Base-by-base conservation (phyloP, 2,888 invertebrate genomes). In the Eudemis profundana region DNA sequence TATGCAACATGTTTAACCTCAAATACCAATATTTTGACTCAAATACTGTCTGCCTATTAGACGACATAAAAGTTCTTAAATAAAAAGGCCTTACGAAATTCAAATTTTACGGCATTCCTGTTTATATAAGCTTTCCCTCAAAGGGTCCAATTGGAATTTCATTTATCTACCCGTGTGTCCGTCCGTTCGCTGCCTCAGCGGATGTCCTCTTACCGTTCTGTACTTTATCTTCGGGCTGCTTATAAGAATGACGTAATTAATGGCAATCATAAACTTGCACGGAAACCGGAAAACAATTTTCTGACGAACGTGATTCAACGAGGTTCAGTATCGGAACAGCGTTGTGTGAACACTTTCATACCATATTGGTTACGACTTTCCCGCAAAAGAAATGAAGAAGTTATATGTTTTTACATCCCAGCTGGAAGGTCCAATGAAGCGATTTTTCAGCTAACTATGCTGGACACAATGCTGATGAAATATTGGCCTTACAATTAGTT, bases 91-190 rank as follows among this genome's bases (percentile, higher is more conserved):
- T 29, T 40, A n/a, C 12, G 56, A 40, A 49, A 42, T 44, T 23
- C 23, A 56, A 36, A 19, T 27, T 36, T 64, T 19, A 29, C 21
- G 27, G 46, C 40, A 62, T 54, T 59, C 50, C 14, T 60, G 46
- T 65, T 64, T 60, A 60, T 36, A 59, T 29, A 60, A 51, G 51
- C 44, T 29, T 23, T 4, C 33, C 23, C 27, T 38, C 51, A 38
- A 44, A 59, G 51, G 59, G 59, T 64, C 38, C 27, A 21, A 65
- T 53, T 8, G 51, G 59, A 65, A 59, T 51, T 51, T 53, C 27
- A 60, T 60, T 65, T 47, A 53, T 33, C 50, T 40, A 40, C 47
- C 36, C 51, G 44, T 42, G 64, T 14, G 46, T 42, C 4, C 17
- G 64, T 42, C 36, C 44, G 19, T 27, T 23, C 51, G 59, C 64